Percentiles rank a stretch among this genome's conserved stretches.
Evolutionary conservation across 1,140 invertebrate genomes (phyloP).

Genomic region (Muscidifurax raptorellus): DNA sequence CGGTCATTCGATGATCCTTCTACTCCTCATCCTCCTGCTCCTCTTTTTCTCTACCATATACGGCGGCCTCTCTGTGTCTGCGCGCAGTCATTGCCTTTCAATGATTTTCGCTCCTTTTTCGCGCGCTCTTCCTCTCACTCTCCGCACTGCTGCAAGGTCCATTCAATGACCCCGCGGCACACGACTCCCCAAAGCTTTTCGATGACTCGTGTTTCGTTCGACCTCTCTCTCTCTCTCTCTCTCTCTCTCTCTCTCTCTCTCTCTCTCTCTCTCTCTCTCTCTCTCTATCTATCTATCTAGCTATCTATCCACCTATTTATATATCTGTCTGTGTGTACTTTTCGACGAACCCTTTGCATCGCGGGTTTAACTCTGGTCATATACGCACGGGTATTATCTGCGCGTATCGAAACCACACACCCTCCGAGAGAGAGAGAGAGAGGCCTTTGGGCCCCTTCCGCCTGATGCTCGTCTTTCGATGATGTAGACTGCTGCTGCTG

Average conservation of each 20-base stretch:
- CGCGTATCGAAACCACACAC: neutral
- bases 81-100: slow-evolving; percentile 72
- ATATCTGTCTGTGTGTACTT: slow-evolving; percentile 26
- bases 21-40: slow-evolving; percentile 19
- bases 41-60: slow-evolving; percentile 11
- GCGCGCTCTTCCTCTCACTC: slow-evolving; percentile 47
- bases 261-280: slow-evolving; percentile 47
- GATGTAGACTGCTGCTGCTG: neutral
- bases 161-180: slow-evolving; percentile 71
- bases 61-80: slow-evolving; percentile 49
- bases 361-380: neutral
- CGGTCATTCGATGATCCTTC: slow-evolving; percentile 73
- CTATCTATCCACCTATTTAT: neutral
- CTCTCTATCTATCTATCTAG: slow-evolving; percentile 36
- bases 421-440: neutral
- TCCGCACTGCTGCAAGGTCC: slow-evolving; percentile 51
- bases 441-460: neutral
- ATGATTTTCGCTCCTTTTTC: slow-evolving; percentile 74
- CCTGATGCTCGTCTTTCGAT: slow-evolving; percentile 10
- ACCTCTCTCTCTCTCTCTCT: slow-evolving; percentile 28
- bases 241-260: slow-evolving; percentile 46
- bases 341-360: slow-evolving; percentile 33
- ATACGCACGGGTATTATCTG: neutral
- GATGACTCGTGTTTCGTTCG: slow-evolving; percentile 67
- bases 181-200: slow-evolving; percentile 65